A percentile compares a stretch with the other conserved stretches of the same genome.
Evolutionary conservation across 2,113 vertebrate species (phyloP).

Genomic region (Oryzias woworae): DNA sequence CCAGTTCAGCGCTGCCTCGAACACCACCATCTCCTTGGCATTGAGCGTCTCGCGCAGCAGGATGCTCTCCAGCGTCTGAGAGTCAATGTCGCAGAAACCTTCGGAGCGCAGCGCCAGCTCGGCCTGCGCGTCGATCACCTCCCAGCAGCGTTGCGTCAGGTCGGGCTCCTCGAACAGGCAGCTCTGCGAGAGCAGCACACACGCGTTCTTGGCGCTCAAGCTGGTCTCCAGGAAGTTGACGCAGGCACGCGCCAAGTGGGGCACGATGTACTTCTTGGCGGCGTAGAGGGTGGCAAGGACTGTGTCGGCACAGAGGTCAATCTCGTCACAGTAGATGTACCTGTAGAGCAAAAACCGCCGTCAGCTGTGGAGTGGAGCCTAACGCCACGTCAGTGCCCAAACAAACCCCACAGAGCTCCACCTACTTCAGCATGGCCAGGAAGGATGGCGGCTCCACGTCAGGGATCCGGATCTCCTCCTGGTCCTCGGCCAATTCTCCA

Average conservation of each 20-base stretch:
- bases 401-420: neutral
- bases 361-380: neutral
- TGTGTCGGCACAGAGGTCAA: slow-evolving; percentile 94
- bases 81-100: slow-evolving; percentile 96
- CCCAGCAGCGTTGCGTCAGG: slow-evolving; percentile 96
- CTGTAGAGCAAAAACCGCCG: slow-evolving; percentile 59
- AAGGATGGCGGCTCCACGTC: slow-evolving; percentile 97
- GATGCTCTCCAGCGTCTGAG: slow-evolving; percentile 93
- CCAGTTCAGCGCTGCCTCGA: slow-evolving; percentile 93
- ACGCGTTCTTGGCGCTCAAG: slow-evolving; percentile 96
- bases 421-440: slow-evolving; percentile 96
- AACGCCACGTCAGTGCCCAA: no score
- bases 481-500: slow-evolving; percentile 96
- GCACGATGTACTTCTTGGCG: slow-evolving; percentile 98
- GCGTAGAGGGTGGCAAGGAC: slow-evolving; percentile 97
- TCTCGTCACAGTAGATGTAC: slow-evolving; percentile 98
- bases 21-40: slow-evolving; percentile 95
- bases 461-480: slow-evolving; percentile 97
- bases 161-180: slow-evolving; percentile 97
- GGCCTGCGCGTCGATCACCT: slow-evolving; percentile 96
- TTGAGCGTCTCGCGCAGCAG: slow-evolving; percentile 95
- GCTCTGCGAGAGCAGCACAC: slow-evolving; percentile 96
- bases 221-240: slow-evolving; percentile 97
- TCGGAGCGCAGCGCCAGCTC: slow-evolving; percentile 95
- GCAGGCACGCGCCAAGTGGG: slow-evolving; percentile 93